A percentile compares a stretch with the other conserved stretches of the same genome.
Evolutionary conservation across 2,113 vertebrate genomes (phyloP).

Genomic region (Lonchura striata): DNA sequence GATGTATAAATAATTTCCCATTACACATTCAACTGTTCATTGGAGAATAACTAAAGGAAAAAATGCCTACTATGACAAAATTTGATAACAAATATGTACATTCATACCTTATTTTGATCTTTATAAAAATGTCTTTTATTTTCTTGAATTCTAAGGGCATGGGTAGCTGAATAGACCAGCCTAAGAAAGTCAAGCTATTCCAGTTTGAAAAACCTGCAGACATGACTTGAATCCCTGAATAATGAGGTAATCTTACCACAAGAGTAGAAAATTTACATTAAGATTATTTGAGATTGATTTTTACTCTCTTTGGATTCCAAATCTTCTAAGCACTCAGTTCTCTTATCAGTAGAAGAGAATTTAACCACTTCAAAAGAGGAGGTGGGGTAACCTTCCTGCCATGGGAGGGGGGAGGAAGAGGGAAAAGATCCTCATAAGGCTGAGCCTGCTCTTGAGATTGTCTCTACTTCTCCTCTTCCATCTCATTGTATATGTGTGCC

Average conservation of each 20-base stretch:
- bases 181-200: not conserved
- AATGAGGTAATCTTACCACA: slow-evolving; percentile 8
- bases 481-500: not conserved
- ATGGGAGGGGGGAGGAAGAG: not conserved
- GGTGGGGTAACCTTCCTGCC: not conserved
- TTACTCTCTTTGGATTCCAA: not conserved
- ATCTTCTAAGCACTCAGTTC: not conserved
- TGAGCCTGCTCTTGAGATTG: not conserved
- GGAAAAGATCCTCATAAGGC: not conserved
- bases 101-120: not conserved
- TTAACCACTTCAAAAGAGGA: not conserved
- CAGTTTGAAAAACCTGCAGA: not conserved
- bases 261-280: slow-evolving; percentile 39
- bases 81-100: not conserved
- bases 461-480: not conserved
- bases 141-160: not conserved
- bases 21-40: not conserved
- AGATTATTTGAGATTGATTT: slow-evolving; percentile 43
- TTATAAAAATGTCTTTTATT: not conserved
- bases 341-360: not conserved
- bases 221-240: slow-evolving; percentile 8
- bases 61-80: not conserved
- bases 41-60: not conserved
- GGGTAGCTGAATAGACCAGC: not conserved
- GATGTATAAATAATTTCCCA: not conserved